These are phyloP conservation scores for Apistogramma diplotaenia DNA, from an alignment of 2,113 vertebrate genomes.

Conservation along the genomic window DNA sequence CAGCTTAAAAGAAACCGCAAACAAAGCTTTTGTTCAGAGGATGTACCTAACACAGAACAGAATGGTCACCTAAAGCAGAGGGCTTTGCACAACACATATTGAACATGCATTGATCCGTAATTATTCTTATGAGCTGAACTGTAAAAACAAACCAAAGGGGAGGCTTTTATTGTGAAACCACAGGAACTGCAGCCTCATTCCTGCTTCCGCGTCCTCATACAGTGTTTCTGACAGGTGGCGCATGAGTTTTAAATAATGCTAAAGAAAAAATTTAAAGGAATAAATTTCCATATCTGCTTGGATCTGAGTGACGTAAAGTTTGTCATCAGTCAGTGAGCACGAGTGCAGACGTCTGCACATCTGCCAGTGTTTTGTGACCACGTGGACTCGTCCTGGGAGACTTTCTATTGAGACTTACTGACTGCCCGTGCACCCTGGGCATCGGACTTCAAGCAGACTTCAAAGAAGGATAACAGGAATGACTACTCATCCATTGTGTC, in stretches of 20 bases:
- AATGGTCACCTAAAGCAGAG: neutral
- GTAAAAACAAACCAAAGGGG: neutral
- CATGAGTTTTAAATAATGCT: neutral
- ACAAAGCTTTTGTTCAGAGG: neutral
- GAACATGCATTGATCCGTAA: neutral
- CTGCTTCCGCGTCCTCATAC: neutral
- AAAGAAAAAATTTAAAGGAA: accelerated
- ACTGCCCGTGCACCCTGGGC: neutral
- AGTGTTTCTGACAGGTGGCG: neutral
- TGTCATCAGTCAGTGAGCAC: no score
- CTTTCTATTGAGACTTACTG: neutral
- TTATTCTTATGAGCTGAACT: neutral
- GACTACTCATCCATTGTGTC: neutral
- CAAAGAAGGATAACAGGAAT: neutral
- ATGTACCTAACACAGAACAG: neutral
- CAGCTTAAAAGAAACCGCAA: neutral
- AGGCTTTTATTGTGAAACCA: neutral
- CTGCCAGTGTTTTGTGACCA: neutral
- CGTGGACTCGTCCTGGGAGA: neutral
- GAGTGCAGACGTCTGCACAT: neutral
- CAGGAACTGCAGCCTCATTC: neutral
- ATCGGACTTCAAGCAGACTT: neutral
- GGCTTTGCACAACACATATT: neutral
- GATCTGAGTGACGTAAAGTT: no score
- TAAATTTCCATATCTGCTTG: no score